Base-by-base conservation (phyloP, 2,888 invertebrate genomes). In the Sminthurinus aureus region DNA sequence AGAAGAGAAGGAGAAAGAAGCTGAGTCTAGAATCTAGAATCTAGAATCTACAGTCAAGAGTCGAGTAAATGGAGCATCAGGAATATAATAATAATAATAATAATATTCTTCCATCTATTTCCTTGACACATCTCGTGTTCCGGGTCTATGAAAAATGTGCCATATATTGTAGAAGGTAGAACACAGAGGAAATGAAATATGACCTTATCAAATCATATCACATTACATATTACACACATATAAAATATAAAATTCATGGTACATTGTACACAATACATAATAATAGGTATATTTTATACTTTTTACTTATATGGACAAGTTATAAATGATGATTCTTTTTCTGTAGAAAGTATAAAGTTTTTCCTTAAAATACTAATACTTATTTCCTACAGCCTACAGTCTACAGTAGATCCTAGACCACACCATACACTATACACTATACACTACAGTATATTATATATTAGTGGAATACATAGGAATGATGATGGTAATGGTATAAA, bases 41-140 rank as follows among this genome's bases (percentile, higher is more conserved):
- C 18, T 64, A 64, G 64, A 18, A 64, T 67, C 67, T 20, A 67
- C 2, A 38, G 38, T 38, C 38, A 4, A 38, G 38, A 20, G 11
- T 20, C 20, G 20, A 20, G 38, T 75, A 75, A 75, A 75, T 75
- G 75, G 75, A 75, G 76, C 58, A 76, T 76, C 26, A 22, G 38
- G 38, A 38, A 38, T 38, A 38, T 38, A 38, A 38, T 38, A 38
- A 38, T 38, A 38, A 38, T 38, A 38, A 38, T 38, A 38, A 38
- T 38, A 38, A 38, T 38, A 38, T 38, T 38, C 38, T 38, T 38
- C 38, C 38, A 38, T 38, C 76, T 22, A 76, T 52, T 76, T 76
- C 76, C 76, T 22, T 76, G 76, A 76, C 76, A 76, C 22, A 76
- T 76, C 51, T 58, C 52, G 58, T 76, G 52, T 18, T 58, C 58